Evolutionary conservation across 2,888 invertebrate species (phyloP), one percentile per base, ranked within the genome.

Genomic region (Platycnemis pennipes): DNA sequence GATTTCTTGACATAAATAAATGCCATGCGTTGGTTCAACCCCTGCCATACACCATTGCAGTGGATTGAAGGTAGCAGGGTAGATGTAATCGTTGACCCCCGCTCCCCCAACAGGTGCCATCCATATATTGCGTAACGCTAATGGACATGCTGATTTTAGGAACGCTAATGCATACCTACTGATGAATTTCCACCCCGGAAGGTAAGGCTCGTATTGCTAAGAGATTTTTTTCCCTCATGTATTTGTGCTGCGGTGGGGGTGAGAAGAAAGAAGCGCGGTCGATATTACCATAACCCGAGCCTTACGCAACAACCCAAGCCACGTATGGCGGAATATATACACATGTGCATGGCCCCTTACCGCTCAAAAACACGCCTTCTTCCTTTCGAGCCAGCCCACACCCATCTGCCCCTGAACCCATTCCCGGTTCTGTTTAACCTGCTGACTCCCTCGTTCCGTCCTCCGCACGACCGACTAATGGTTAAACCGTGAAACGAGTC

Each of bases 281-380:
- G 77, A 77, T 77, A 77, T 77, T 77, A 77, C 77, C 77, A 77
- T 77, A 77, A 77, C 77, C 77, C 77, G 7, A 5, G 77, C 31
- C 77, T 37, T 37, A 77, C 37, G 37, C 37, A 5, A 37, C 77
- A 77, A 26, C 77, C 1, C 77, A 37, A 31, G 16, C 63, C 37
- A 2, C 77, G 77, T 37, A 77, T 37, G 77, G 77, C n/a, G n/a
- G 77, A 37, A 77, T 37, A 37, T 77, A 31, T 77, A 7, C 63
- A 2, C 63, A 63, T 26, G 13, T 49, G 77, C 77, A 37, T 37
- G 77, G 11, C 13, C 37, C 77, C 16, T 77, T 77, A 11, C 77
- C 77, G 37, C 37, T 26, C 31, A 77, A 77, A 37, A 37, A 77
- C 77, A 16, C 31, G 77, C 77, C 37, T 77, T 16, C 77, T 77